These are phyloP conservation scores for Drosophila sp. DNA, from an alignment of 1,140 invertebrate species.

Conservation along the genomic window DNA sequence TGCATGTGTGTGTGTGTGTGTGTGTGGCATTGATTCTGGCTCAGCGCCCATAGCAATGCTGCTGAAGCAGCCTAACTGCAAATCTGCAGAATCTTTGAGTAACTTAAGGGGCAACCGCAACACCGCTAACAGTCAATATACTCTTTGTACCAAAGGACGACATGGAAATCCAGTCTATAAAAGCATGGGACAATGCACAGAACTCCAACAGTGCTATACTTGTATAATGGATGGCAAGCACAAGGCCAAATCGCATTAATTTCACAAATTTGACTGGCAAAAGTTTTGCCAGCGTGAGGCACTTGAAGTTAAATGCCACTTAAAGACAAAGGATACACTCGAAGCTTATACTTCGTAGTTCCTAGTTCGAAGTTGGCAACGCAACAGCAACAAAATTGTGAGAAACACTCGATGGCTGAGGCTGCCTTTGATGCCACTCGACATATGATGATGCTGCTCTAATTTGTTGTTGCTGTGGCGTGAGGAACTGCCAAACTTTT, in stretches of 20 bases:
- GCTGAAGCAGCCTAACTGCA: slow-evolving; percentile 44
- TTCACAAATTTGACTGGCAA: slow-evolving; percentile 78
- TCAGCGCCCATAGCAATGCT: slow-evolving; percentile 38
- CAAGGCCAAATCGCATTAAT: slow-evolving; percentile 74
- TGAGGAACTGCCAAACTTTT: slow-evolving; percentile 17
- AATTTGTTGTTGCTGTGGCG: slow-evolving; percentile 9
- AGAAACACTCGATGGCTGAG: slow-evolving; percentile 19
- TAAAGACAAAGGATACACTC: slow-evolving; percentile 73
- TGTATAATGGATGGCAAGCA: slow-evolving; percentile 37
- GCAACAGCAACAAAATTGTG: slow-evolving; percentile 20
- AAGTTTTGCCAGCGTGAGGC: slow-evolving; percentile 63
- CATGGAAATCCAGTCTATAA: slow-evolving; percentile 26
- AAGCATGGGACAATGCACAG: slow-evolving; percentile 56
- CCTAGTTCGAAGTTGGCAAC: slow-evolving; percentile 10
- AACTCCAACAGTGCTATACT: slow-evolving; percentile 15
- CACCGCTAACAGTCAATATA: slow-evolving; percentile 48
- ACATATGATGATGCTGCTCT: slow-evolving; percentile 11
- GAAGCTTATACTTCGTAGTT: slow-evolving; percentile 3
- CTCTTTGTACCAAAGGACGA: background rate
- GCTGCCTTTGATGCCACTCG: slow-evolving; percentile 9
- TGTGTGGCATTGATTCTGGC: slow-evolving; percentile 31
- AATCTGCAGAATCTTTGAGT: slow-evolving; percentile 65
- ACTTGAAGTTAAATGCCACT: slow-evolving; percentile 79
- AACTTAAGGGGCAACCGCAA: slow-evolving; percentile 59
- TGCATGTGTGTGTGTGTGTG: slow-evolving; percentile 5